These are phyloP conservation scores for Sebastes reedi DNA, from an alignment of 2,797 vertebrate genomes.

Conservation along the genomic window DNA sequence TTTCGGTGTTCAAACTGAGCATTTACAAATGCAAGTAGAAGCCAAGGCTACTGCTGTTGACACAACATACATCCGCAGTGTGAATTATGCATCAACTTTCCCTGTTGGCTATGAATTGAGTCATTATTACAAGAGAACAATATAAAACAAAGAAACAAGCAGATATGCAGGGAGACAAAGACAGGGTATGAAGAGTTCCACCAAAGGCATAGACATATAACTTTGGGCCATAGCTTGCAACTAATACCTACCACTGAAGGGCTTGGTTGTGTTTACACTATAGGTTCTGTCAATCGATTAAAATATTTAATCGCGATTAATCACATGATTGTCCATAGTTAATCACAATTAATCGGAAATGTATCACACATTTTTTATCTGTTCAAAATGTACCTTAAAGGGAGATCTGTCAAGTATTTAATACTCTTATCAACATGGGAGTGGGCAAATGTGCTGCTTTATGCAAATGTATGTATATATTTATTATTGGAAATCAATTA, in stretches of 20 bases:
- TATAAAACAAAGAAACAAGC: slow-evolving; percentile 4
- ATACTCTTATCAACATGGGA: no score
- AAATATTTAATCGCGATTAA: no score
- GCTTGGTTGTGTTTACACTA: neutral
- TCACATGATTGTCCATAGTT: no score
- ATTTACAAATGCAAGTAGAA: slow-evolving; percentile 8
- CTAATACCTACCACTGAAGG: neutral
- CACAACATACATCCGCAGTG: slow-evolving; percentile 25
- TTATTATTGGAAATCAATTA: no score
- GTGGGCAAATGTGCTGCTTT: no score
- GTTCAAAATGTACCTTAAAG: no score
- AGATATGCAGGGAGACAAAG: neutral
- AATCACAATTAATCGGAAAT: no score
- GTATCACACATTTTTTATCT: no score
- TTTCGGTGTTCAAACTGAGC: slow-evolving; percentile 37
- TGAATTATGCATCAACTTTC: slow-evolving; percentile 48
- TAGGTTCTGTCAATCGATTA: no score
- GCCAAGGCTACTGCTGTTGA: neutral
- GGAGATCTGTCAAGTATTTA: no score
- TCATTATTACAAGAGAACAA: slow-evolving; percentile 22
- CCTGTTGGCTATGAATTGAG: slow-evolving; percentile 1
- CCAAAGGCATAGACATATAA: neutral
- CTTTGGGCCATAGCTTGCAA: neutral
- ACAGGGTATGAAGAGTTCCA: neutral
- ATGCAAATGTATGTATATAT: no score